A percentile compares a stretch with the other conserved stretches of the same genome.
phyloP scores from a whole-genome alignment of 2,888 invertebrate species.

The Caenorhabditis doughertyi region DNA sequence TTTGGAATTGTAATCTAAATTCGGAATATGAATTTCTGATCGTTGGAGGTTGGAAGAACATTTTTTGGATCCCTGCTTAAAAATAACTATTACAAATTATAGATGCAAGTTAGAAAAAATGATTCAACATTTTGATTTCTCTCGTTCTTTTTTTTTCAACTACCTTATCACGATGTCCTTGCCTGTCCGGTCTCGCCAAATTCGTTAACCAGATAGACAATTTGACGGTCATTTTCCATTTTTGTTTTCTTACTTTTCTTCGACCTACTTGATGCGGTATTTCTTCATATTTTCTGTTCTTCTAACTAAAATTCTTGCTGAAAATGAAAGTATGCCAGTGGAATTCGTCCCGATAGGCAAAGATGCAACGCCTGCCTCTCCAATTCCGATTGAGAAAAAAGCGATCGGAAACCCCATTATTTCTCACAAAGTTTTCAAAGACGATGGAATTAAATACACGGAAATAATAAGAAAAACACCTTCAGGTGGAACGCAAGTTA shows the following conservation, averaged over 20 bases:
- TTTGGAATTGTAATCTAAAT: no score
- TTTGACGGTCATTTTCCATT: conserved; percentile 42
- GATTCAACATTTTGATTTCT: background rate
- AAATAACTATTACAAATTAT: background rate
- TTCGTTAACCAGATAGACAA: conserved; percentile 28
- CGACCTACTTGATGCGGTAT: conserved; percentile 25
- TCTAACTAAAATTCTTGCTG: background rate
- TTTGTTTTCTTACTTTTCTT: background rate
- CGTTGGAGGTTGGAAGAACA: no score
- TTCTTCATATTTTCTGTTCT: conserved; percentile 33
- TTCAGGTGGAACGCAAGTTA: conserved; percentile 34
- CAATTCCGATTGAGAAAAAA: background rate
- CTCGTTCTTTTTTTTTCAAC: conserved; percentile 22
- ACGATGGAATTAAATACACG: conserved; percentile 50
- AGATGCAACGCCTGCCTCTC: background rate
- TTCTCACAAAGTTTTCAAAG: conserved; percentile 38
- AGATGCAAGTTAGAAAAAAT: background rate
- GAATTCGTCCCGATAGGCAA: conserved; percentile 58
- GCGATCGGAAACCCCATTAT: background rate
- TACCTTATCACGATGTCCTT: conserved; percentile 49
- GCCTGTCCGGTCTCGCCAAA: conserved; percentile 32
- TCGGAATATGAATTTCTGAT: background rate
- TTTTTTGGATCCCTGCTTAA: background rate
- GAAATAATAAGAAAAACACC: conserved; percentile 40
- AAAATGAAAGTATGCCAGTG: background rate